Evolutionary conservation across 64 coral and sea anemone genomes (phyloP), one percentile per base, ranked within the genome.

Genomic region (Acropora tenuis): DNA sequence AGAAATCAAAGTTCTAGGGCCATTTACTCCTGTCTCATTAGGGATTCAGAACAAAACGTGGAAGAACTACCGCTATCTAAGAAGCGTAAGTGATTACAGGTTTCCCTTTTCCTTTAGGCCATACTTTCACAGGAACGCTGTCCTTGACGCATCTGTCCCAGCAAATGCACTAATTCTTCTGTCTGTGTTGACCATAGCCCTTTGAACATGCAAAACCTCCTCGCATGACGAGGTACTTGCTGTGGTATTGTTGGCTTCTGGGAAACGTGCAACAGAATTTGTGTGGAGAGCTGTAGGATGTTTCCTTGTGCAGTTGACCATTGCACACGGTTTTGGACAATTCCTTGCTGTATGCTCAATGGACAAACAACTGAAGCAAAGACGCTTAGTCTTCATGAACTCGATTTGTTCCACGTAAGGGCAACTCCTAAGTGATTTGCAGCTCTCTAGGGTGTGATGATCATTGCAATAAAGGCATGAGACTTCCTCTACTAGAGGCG

Each of bases 341-440:
- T 9, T 49, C 46, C 52, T 80, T 8, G 52, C 43, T 42, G 49
- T 50, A 42, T 83, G 80, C 8, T 42, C 57, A 6, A 0, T 83
- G 43, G 80, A 61, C 40, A 83, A 83, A 41, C 55, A 83, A 66
- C 80, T 57, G 66, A 83, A 83, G 43, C 80, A 83, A 5, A 83
- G 55, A 44, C 55, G 53, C 16, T 66, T 83, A 10, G 50, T 40
- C 57, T 55, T 60, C 18, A 83, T 6, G 0, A 83, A 83, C 12
- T 48, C 50, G 49, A 58, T 69, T 3, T 45, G 85, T 13, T 87
- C 72, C 55, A 11, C 46, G 43, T 69, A 55, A 9, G 63, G 85
- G 47, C 50, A n/a, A 8, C 80, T 16, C 66, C 80, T 65, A 65
- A 83, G 57, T 1, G 20, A n/a, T 3, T 83, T 63, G 19, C 80